A percentile compares a stretch with the other conserved stretches of the same genome.
Conservation (phyloP, 2,113 vertebrate species). For the Natator depressus region DNA sequence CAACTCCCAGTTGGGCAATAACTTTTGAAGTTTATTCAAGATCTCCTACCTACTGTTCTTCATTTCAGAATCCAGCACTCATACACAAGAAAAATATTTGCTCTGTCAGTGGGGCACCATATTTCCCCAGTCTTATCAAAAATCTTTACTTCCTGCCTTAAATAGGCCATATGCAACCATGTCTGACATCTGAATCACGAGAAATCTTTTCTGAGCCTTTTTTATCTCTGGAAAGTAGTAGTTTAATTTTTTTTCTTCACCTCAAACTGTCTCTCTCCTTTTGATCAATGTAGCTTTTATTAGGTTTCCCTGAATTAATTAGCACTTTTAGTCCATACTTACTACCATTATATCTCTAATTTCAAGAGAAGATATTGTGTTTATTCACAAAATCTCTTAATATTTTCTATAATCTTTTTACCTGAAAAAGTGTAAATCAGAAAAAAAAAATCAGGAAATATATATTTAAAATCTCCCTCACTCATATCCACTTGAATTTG, state of each 20-base stretch:
- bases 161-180: constrained; percentile 1
- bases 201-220: not conserved
- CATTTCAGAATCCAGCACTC: constrained; percentile 15
- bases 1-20: not conserved
- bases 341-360: constrained; percentile 19
- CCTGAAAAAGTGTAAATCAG: not conserved
- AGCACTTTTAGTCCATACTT: constrained; percentile 45
- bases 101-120: constrained; percentile 17
- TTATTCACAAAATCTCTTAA: not conserved
- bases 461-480: not conserved
- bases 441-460: not conserved
- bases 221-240: not conserved
- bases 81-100: not conserved
- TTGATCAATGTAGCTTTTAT: constrained; percentile 2
- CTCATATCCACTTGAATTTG: fast-evolving
- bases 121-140: not conserved
- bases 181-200: constrained; percentile 19
- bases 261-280: not conserved
- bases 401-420: not conserved
- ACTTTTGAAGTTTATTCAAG: constrained; percentile 35
- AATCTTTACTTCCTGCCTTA: not conserved
- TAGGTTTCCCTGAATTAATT: constrained; percentile 42
- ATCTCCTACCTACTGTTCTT: constrained; percentile 12
- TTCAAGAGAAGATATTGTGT: not conserved
- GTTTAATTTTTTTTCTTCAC: not conserved